Percentiles rank a stretch among this genome's conserved stretches.
phyloP scores from a whole-genome alignment of 2,888 invertebrate genomes.

The Pasiphila rectangulata region DNA sequence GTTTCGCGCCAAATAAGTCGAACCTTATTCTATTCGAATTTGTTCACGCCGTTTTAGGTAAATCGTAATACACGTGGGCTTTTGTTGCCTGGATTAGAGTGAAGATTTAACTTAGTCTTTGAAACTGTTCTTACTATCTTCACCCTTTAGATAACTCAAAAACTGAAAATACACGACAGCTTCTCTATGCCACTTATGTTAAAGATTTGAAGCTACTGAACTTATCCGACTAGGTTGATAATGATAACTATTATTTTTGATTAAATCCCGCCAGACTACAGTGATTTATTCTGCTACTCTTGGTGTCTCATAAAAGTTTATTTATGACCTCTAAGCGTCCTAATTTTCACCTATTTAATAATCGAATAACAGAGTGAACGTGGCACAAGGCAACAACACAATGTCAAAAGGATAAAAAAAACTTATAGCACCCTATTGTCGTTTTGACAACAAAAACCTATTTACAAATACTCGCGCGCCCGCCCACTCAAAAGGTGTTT shows the following conservation, averaged over 20 bases:
- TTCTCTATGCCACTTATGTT: no score
- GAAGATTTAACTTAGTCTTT: not conserved
- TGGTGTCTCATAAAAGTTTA: constrained; percentile 3
- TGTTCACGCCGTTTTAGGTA: constrained; percentile 35
- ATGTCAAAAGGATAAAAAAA: constrained; percentile 47
- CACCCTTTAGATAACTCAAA: no score
- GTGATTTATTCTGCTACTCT: constrained; percentile 3
- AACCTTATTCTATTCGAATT: constrained; percentile 42
- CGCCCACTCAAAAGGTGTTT: constrained; percentile 81
- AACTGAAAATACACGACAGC: no score
- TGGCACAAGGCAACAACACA: constrained; percentile 50
- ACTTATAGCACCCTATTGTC: constrained; percentile 45
- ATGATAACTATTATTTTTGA: not conserved
- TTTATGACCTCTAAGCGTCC: constrained; percentile 21
- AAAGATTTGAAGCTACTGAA: no score
- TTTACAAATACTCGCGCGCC: constrained; percentile 76
- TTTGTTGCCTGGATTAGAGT: constrained; percentile 11
- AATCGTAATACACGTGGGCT: constrained; percentile 28
- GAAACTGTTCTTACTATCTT: no score
- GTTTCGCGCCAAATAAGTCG: constrained; percentile 49
- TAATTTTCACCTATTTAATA: constrained; percentile 33
- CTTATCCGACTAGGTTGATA: no score
- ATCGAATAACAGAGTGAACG: constrained; percentile 23
- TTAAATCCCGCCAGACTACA: not conserved
- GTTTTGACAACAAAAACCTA: constrained; percentile 67